phyloP scores from a whole-genome alignment of 2,113 vertebrate genomes.

The Oryzias curvinotus region DNA sequence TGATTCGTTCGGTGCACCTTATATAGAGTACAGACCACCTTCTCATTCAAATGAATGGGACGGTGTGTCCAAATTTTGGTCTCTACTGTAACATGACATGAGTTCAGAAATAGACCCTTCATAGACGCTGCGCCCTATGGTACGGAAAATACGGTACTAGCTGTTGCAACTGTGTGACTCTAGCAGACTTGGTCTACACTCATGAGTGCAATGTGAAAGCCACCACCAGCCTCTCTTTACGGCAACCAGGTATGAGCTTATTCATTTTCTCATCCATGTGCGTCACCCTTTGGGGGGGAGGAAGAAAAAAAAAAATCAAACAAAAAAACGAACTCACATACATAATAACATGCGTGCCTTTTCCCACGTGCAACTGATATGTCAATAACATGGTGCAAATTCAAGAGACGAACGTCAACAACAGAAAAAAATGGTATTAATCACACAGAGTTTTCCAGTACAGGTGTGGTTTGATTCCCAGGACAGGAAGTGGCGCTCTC shows the following conservation, averaged over 20 bases:
- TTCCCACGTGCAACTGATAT: slow-evolving; percentile 55
- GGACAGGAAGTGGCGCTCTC: neutral
- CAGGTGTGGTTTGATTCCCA: slow-evolving; percentile 23
- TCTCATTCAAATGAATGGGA: too few relatives aligned
- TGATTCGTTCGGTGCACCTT: too few relatives aligned
- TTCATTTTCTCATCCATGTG: slow-evolving; percentile 19
- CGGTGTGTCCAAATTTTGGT: too few relatives aligned
- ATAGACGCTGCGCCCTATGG: too few relatives aligned
- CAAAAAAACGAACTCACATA: slow-evolving; percentile 2
- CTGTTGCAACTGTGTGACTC: too few relatives aligned
- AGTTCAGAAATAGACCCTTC: too few relatives aligned
- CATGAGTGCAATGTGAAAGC: neutral
- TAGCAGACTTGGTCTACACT: too few relatives aligned
- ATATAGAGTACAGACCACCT: too few relatives aligned
- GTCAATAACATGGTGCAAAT: slow-evolving; percentile 56
- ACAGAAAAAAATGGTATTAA: slow-evolving; percentile 22
- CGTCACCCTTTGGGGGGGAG: slow-evolving; percentile 11
- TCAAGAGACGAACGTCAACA: slow-evolving; percentile 24
- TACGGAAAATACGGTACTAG: too few relatives aligned
- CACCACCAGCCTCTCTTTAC: slow-evolving; percentile 1
- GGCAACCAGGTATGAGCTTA: slow-evolving; percentile 27
- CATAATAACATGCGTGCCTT: slow-evolving; percentile 12
- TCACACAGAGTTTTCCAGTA: slow-evolving; percentile 36
- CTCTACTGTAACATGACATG: too few relatives aligned
- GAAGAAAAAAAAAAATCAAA: slow-evolving; percentile 8